Base-by-base conservation (phyloP, 2,888 invertebrate genomes). In the Nomada hirtipes region DNA sequence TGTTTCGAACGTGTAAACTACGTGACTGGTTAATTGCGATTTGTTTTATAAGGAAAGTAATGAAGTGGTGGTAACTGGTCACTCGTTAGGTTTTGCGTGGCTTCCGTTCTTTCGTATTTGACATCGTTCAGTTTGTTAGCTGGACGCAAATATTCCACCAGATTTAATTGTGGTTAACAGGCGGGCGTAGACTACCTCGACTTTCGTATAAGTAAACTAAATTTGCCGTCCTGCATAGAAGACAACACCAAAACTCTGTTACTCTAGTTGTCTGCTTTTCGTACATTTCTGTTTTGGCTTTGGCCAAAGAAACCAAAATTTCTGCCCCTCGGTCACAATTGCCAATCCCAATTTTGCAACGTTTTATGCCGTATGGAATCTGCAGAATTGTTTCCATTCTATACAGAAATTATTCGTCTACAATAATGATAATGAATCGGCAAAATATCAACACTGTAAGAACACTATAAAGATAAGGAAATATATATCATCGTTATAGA, bases 121-220 rank as follows among this genome's bases (percentile, higher is more conserved):
- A 76, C 83, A 78, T 87, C 84, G 83, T 90, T 88, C 87, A 89
- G 89, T 90, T 90, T 86, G 86, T 89, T 89, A 87, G 88, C 78
- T 7, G 84, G 84, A 86, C 84, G 90, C 89, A 92, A 92, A 93
- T 91, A 92, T 92, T 91, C 90, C 86, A 79, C 36, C 74, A 86
- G 85, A 93, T 92, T 92, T 92, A 91, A 92, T 92, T 92, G 91
- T 89, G 92, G 91, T 90, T 86, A 90, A 86, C 87, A 86, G 79
- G 82, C 76, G 87, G 83, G 85, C 83, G 81, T 84, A 79, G 86
- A 74, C 79, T 59, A 82, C 84, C 79, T 80, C 78, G 90, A 90
- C 90, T 91, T 90, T 88, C 87, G 89, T 84, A 90, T 91, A 90
- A 91, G 90, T 92, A 92, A 92, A 92, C 91, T 89, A 82, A 91